Percentiles rank a stretch among this genome's conserved stretches.
phyloP scores from a whole-genome alignment of 2,797 vertebrate genomes.

The Chelon labrosus region DNA sequence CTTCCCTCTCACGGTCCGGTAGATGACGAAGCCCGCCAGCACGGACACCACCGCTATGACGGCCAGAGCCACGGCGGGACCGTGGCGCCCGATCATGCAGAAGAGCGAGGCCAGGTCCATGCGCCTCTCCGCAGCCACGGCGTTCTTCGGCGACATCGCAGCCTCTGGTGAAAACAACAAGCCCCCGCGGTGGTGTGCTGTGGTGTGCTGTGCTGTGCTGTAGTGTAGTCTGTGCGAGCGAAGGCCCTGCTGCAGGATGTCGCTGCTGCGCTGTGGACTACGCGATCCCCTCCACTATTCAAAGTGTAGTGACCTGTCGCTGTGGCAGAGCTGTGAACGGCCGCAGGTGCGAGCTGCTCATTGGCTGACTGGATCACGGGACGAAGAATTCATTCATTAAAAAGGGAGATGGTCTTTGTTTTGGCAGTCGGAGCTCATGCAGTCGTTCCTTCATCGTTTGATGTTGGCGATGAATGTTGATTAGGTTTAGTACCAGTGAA shows the following conservation, averaged over 20 bases:
- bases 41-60: slow-evolving; percentile 68
- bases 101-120: slow-evolving; percentile 77
- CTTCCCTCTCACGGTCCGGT: slow-evolving; percentile 75
- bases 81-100: slow-evolving; percentile 77
- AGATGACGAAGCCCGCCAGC: slow-evolving; percentile 79
- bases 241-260: slow-evolving; percentile 19
- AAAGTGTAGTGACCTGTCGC: slow-evolving; percentile 68
- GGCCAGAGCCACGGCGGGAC: slow-evolving; percentile 75
- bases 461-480: too few relatives aligned
- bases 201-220: neutral
- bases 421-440: neutral
- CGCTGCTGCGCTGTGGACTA: neutral
- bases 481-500: too few relatives aligned
- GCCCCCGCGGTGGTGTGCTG: neutral
- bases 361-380: slow-evolving; percentile 66
- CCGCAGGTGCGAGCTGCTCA: slow-evolving; percentile 73
- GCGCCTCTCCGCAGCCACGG: slow-evolving; percentile 67
- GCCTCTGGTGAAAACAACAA: too few relatives aligned
- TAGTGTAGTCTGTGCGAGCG: neutral
- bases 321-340: slow-evolving; percentile 71
- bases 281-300: slow-evolving; percentile 33
- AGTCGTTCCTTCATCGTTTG: too few relatives aligned
- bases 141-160: slow-evolving; percentile 66
- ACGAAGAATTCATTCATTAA: slow-evolving; percentile 68
- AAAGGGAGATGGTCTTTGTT: neutral